A percentile compares a stretch with the other conserved stretches of the same genome.
These are phyloP conservation scores for Dolichomitus sp. DNA, from an alignment of 2,888 invertebrate species.

Conservation along the genomic window DNA sequence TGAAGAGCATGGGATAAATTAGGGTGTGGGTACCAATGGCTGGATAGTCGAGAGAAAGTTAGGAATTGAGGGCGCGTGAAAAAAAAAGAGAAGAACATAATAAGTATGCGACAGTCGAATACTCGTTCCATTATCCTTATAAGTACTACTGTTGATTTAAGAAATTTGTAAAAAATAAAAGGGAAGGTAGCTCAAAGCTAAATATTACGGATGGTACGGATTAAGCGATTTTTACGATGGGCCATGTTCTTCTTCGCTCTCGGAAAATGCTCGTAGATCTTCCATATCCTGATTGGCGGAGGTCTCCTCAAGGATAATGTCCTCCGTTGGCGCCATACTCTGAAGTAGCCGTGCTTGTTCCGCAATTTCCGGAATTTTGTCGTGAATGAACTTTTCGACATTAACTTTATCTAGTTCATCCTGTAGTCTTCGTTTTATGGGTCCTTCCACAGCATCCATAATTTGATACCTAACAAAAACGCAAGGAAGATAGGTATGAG, in stretches of 20 bases:
- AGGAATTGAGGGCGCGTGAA: too few species aligned
- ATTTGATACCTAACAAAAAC: conserved; percentile 90
- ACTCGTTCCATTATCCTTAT: too few species aligned
- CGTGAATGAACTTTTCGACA: conserved; percentile 91
- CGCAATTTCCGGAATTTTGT: conserved; percentile 90
- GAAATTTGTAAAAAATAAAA: too few species aligned
- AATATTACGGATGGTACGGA: background rate
- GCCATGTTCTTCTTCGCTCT: conserved; percentile 84
- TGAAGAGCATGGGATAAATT: too few species aligned
- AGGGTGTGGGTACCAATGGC: too few species aligned
- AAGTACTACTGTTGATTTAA: too few species aligned
- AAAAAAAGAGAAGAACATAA: too few species aligned
- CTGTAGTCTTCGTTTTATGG: conserved; percentile 91
- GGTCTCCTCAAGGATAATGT: conserved; percentile 77
- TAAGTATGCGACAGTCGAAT: too few species aligned
- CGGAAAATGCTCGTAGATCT: conserved; percentile 79
- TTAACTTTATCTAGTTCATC: conserved; percentile 92
- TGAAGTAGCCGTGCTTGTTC: conserved; percentile 86
- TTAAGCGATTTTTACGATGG: conserved; percentile 69
- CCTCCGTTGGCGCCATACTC: conserved; percentile 75
- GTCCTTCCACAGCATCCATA: conserved; percentile 94
- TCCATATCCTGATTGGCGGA: conserved; percentile 64
- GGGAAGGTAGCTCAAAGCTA: too few species aligned
- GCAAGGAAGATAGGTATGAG: background rate
- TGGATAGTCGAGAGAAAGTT: too few species aligned